These are phyloP conservation scores for Mormyrus proboscirostris DNA, from an alignment of 2,797 vertebrate species.

Conservation along the genomic window DNA sequence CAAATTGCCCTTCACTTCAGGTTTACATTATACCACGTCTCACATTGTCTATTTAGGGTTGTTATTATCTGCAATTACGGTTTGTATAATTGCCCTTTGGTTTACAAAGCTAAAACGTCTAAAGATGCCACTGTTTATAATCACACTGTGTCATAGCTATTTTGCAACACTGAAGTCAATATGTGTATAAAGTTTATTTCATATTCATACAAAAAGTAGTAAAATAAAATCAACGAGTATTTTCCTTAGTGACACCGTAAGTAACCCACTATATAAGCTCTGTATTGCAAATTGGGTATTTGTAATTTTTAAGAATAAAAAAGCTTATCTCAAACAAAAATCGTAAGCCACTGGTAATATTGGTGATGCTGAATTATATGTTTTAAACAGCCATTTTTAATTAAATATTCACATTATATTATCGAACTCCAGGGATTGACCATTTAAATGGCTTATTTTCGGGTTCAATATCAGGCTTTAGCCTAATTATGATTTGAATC, in stretches of 20 bases:
- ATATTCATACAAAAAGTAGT: neutral
- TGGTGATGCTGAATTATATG: neutral
- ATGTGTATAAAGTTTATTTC: neutral
- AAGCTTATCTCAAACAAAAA: neutral
- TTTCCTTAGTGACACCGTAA: neutral
- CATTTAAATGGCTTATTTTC: neutral
- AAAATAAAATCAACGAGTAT: neutral
- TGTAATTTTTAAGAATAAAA: neutral
- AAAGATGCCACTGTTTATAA: constrained; percentile 16
- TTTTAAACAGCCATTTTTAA: neutral
- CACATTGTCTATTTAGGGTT: constrained; percentile 36
- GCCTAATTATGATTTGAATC: neutral
- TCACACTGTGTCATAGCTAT: neutral
- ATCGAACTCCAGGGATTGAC: neutral
- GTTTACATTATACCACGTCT: constrained; percentile 38
- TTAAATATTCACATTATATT: neutral
- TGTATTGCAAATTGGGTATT: neutral
- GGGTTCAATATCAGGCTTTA: neutral
- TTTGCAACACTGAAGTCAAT: constrained; percentile 12
- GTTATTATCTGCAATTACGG: constrained; percentile 40
- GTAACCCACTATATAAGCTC: neutral
- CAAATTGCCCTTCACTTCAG: constrained; percentile 25
- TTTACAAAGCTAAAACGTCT: constrained; percentile 38
- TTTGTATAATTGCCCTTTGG: constrained; percentile 39
- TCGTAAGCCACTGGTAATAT: neutral